A percentile compares a stretch with the other conserved stretches of the same genome.
phyloP scores from a whole-genome alignment of 2,113 vertebrate genomes.

The Coturnix japonica region DNA sequence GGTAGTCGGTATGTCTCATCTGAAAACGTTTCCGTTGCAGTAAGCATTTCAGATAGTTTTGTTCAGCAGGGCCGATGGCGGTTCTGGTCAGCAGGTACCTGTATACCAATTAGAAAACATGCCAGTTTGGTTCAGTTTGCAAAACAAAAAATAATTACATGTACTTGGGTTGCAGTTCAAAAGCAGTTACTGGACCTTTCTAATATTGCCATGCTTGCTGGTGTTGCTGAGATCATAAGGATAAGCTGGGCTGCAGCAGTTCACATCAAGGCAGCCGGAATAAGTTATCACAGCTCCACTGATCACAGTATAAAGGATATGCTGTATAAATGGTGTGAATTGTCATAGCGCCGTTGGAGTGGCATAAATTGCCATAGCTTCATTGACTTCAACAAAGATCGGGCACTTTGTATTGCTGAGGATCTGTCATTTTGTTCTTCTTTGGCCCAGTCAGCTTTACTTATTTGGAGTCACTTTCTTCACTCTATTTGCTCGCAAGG shows the following conservation, averaged over 20 bases:
- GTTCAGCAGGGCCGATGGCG: neutral
- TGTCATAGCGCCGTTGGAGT: neutral
- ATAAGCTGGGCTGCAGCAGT: neutral
- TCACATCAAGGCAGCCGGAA: neutral
- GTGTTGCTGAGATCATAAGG: neutral
- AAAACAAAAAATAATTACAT: neutral
- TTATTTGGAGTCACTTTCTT: conserved; percentile 29
- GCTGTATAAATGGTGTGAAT: neutral
- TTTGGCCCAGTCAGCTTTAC: conserved; percentile 48
- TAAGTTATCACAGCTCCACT: neutral
- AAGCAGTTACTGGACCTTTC: neutral
- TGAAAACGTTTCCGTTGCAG: neutral
- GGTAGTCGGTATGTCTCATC: conserved; percentile 13
- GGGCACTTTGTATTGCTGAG: neutral
- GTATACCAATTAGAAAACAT: neutral
- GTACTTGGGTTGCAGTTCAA: neutral
- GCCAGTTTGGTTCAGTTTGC: neutral
- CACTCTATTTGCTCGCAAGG: conserved; percentile 29
- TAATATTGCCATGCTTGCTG: rapidly evolving
- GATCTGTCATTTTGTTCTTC: conserved; percentile 29
- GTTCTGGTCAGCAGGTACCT: neutral
- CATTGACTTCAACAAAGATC: neutral
- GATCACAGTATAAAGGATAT: neutral
- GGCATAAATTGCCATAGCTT: conserved; percentile 23
- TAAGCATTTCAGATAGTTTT: neutral